Conservation (phyloP, 2,888 invertebrate species). For the Acanthacorydalis orientalis region DNA sequence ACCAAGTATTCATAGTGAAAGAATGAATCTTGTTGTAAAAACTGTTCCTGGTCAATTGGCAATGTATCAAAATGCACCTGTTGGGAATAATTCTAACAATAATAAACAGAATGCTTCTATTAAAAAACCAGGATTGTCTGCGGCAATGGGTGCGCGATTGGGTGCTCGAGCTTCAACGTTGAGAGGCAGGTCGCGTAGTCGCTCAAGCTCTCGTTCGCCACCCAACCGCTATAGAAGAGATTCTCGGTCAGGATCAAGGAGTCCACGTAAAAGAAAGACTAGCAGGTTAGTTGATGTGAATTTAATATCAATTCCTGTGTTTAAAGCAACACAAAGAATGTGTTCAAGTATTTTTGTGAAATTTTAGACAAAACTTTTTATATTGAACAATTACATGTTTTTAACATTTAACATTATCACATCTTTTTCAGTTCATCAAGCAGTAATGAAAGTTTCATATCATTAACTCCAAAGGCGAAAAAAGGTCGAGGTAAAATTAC, state of each 20-base stretch:
- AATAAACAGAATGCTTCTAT: conserved; percentile 20
- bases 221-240: conserved; percentile 14
- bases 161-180: conserved; percentile 31
- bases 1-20: conserved; percentile 71
- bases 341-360: background rate
- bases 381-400: too few species aligned
- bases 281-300: conserved; percentile 1
- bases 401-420: too few species aligned
- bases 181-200: conserved; percentile 21
- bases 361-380: background rate
- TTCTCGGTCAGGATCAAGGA: conserved; percentile 24
- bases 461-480: conserved; percentile 16
- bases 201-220: conserved; percentile 21
- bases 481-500: conserved; percentile 33
- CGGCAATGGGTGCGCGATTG: conserved; percentile 38
- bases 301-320: background rate
- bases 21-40: conserved; percentile 47
- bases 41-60: conserved; percentile 38
- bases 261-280: conserved; percentile 7
- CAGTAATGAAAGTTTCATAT: conserved; percentile 35
- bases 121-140: conserved; percentile 32
- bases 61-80: conserved; percentile 34
- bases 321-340: too few species aligned
- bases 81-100: conserved; percentile 17
- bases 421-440: conserved; percentile 17